A percentile compares a stretch with the other conserved stretches of the same genome.
These are phyloP conservation scores for Pelecanus crispus DNA, from an alignment of 2,113 vertebrate genomes.

Conservation along the genomic window DNA sequence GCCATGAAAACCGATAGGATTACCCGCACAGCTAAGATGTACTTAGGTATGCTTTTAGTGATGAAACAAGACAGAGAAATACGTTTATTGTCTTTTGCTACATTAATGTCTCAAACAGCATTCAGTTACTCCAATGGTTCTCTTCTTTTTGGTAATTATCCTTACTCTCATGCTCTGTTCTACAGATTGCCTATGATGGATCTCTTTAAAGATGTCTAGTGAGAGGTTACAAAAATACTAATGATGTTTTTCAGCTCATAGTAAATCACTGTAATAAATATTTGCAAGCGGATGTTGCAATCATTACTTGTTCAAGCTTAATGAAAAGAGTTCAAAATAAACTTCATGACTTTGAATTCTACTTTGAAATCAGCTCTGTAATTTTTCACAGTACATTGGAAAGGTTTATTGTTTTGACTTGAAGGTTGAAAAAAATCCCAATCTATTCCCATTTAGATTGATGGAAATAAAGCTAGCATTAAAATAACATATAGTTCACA, in stretches of 20 bases:
- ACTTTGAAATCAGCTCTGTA: neutral
- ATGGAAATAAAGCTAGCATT: neutral
- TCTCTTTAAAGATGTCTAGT: neutral
- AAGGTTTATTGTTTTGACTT: neutral
- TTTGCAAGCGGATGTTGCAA: neutral
- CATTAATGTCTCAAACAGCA: neutral
- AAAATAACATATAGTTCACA: neutral
- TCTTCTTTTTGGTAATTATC: neutral
- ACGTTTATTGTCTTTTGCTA: neutral
- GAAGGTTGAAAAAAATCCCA: neutral
- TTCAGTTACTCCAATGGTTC: neutral
- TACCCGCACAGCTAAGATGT: neutral
- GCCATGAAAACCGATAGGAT: neutral
- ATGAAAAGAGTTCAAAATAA: neutral
- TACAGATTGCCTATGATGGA: neutral
- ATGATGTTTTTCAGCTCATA: neutral
- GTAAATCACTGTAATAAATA: neutral
- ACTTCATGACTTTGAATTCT: neutral
- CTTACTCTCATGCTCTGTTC: neutral
- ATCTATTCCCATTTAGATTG: neutral
- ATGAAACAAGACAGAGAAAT: neutral
- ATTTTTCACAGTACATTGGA: neutral
- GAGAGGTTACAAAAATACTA: neutral
- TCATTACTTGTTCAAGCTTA: neutral
- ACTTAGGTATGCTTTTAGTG: neutral